Base-by-base conservation (phyloP, 2,797 vertebrate genomes). In the Muscicapa striata region DNA sequence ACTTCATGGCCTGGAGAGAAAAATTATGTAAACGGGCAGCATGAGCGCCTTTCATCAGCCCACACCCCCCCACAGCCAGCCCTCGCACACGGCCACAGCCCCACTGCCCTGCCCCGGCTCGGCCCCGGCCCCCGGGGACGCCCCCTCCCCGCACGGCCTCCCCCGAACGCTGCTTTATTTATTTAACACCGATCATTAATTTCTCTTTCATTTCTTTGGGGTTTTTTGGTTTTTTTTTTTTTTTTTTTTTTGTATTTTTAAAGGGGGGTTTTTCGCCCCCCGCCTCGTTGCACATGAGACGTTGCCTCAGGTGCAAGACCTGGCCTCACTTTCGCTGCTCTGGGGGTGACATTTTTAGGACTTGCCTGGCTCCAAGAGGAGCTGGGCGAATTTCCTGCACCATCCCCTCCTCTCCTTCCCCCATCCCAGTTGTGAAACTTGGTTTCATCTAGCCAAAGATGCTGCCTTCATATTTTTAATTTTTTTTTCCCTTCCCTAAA, bases 1-100 rank as follows among this genome's bases (percentile, higher is more conserved):
- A 96, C 95, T 96, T 97, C 83, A 66, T 78, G 84, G 96, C 92
- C 93, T 93, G 91, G 87, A 96, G 87, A 95, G 93, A 94, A 97
- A 97, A 94, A 96, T 91, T 61, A 96, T 91, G 94, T 76, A 78
- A 96, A 96, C 89, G 49, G 96, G 95, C 95, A 92, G 96, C n/a
- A 30, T 69, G 62, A 96, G 83, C 77, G 81, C 93, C 83, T 95
- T 95, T 84, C 95, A 85, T 75, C 57, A 32, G 6, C 85, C 36
- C 70, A 34, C 73, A 36, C 34, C 62, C 41, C 41, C 57, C 72
- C 64, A 8, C 13, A 1, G 34, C 5, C 46, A n/a, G 30, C 38
- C 57, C 57, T 61, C 64, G 38, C 81, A 32, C 64, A 43, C 63
- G 67, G 58, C 29, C 49, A 6, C 68, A 5, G n/a, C 41, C 85